Conservation (phyloP, 2,113 vertebrate species). For the Catharus minimus region DNA sequence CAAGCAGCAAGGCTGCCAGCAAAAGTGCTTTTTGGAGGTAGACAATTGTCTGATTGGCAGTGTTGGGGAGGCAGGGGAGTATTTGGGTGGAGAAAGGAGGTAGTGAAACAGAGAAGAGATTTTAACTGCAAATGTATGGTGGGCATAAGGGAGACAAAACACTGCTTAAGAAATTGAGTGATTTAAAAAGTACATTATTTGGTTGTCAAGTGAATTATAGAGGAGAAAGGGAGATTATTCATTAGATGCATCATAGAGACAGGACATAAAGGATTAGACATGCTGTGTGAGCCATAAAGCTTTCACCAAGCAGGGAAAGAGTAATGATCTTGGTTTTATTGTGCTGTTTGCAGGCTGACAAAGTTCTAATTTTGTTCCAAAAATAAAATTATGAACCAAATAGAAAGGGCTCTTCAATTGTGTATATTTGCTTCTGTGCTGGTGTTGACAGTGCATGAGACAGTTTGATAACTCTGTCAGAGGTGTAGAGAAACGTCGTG, state of each 20-base stretch:
- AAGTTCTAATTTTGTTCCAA: constrained; percentile 43
- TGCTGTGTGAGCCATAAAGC: constrained; percentile 38
- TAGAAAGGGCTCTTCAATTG: neutral
- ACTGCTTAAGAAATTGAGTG: neutral
- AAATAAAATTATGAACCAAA: constrained; percentile 28
- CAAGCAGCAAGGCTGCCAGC: neutral
- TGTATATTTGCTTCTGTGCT: neutral
- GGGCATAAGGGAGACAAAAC: neutral
- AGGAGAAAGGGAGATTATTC: constrained; percentile 48
- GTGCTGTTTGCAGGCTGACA: constrained; percentile 34
- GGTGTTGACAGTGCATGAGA: neutral
- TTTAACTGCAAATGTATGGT: neutral
- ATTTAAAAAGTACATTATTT: constrained; percentile 30
- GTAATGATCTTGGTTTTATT: constrained; percentile 42
- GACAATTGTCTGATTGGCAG: neutral
- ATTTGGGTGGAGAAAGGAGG: neutral
- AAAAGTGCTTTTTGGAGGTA: neutral
- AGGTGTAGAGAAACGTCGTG: neutral
- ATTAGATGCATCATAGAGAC: constrained; percentile 26
- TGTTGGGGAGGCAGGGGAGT: neutral
- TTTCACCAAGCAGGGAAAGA: constrained; percentile 30
- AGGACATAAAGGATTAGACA: constrained; percentile 43
- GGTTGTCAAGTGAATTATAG: constrained; percentile 44
- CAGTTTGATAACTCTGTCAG: constrained; percentile 12
- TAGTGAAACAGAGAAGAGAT: neutral